Conservation (phyloP, 1,140 invertebrate species). For the Apocrypta bakeri region DNA sequence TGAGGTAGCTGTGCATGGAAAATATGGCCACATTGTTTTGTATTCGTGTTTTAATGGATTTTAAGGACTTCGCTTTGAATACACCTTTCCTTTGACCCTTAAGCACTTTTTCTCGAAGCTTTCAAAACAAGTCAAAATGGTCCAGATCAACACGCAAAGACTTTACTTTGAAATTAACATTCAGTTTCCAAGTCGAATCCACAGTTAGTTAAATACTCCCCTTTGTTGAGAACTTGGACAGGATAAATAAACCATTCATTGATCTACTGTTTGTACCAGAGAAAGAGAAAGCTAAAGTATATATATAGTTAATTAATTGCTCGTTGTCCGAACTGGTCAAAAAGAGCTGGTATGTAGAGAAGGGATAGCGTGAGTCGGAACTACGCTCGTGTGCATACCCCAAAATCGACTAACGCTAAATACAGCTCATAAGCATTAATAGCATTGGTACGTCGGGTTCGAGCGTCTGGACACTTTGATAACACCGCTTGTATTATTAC, state of each 20-base stretch:
- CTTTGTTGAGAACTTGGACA: not conserved
- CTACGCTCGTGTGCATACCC: not conserved
- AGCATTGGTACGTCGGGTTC: not conserved
- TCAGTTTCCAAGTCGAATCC: too few relatives aligned
- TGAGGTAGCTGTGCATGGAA: not conserved
- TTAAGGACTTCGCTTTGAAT: too few relatives aligned
- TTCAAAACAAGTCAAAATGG: too few relatives aligned
- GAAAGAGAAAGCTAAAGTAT: too few relatives aligned
- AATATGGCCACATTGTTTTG: too few relatives aligned
- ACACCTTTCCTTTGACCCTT: too few relatives aligned
- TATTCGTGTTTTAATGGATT: too few relatives aligned
- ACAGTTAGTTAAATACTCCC: too few relatives aligned
- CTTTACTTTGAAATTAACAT: too few relatives aligned
- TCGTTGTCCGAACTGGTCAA: not conserved
- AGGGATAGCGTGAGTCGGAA: not conserved
- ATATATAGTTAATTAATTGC: not conserved
- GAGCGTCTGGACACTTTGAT: not conserved
- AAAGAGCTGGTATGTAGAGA: not conserved
- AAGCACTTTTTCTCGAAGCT: too few relatives aligned
- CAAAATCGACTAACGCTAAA: not conserved
- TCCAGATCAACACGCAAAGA: too few relatives aligned
- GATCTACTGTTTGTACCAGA: too few relatives aligned
- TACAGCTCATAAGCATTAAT: conserved; percentile 32
- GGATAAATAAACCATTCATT: not conserved
- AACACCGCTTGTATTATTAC: conserved; percentile 10